A percentile compares a stretch with the other conserved stretches of the same genome.
Conservation (phyloP, 2,888 invertebrate species). For the Parascotia fuliginaria region DNA sequence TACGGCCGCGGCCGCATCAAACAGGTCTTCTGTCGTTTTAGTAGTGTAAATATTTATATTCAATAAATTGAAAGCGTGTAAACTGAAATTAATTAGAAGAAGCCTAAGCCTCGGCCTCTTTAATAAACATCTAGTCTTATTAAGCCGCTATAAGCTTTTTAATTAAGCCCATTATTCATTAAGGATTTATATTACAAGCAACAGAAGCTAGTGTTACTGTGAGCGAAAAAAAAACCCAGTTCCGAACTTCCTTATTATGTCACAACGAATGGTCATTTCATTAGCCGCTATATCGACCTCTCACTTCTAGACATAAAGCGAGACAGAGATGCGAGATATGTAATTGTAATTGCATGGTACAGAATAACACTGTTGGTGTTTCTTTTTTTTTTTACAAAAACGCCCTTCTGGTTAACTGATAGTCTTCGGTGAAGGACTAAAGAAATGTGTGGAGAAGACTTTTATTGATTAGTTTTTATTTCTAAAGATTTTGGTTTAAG, state of each 20-base stretch:
- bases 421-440: slow-evolving; percentile 40
- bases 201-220: slow-evolving; percentile 55
- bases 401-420: slow-evolving; percentile 54
- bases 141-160: slow-evolving; percentile 12
- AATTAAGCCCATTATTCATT: slow-evolving; percentile 30
- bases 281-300: slow-evolving; percentile 28
- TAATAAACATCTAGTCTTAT: too few species aligned
- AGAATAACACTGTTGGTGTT: slow-evolving; percentile 38
- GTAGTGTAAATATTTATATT: too few species aligned
- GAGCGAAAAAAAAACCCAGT: slow-evolving; percentile 36
- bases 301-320: slow-evolving; percentile 17
- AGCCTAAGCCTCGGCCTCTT: too few species aligned
- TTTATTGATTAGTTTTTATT: slow-evolving; percentile 1
- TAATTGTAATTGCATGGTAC: slow-evolving; percentile 8
- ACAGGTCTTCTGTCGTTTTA: too few species aligned
- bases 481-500: neutral
- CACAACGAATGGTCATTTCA: slow-evolving; percentile 18
- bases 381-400: slow-evolving; percentile 41
- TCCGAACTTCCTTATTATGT: slow-evolving; percentile 53
- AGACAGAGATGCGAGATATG: slow-evolving; percentile 2
- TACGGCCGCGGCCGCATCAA: too few species aligned
- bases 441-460: slow-evolving; percentile 32
- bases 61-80: too few species aligned
- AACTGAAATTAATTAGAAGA: too few species aligned
- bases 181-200: slow-evolving; percentile 47